A percentile compares a stretch with the other conserved stretches of the same genome.
These are phyloP conservation scores for Auanema sp. DNA, from an alignment of 2,888 invertebrate species.

Conservation along the genomic window DNA sequence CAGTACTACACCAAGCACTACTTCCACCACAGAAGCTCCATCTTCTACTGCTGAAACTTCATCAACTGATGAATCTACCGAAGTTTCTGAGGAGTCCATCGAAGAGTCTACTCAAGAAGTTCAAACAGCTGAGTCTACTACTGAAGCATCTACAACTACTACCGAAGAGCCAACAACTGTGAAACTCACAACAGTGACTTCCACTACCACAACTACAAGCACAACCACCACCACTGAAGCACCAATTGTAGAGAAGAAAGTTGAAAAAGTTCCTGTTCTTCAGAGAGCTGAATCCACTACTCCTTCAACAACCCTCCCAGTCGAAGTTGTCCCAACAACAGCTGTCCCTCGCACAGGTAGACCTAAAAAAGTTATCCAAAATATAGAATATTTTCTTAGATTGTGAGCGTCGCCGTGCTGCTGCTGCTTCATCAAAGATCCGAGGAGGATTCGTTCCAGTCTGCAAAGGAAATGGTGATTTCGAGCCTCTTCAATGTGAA, in stretches of 20 bases:
- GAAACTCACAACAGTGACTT: conserved; percentile 6
- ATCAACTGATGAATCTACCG: conserved; percentile 11
- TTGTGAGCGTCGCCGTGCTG: conserved; percentile 54
- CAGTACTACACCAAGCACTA: conserved; percentile 13
- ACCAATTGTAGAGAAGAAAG: not conserved
- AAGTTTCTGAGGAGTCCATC: conserved; percentile 9
- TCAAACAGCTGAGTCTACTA: conserved; percentile 25
- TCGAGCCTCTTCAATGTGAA: conserved; percentile 65
- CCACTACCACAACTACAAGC: conserved; percentile 10
- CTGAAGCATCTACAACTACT: conserved; percentile 16
- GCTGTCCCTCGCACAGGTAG: conserved; percentile 28
- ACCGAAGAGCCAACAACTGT: conserved; percentile 19
- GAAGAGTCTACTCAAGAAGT: conserved; percentile 21
- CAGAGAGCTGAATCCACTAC: conserved; percentile 24
- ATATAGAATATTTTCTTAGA: conserved; percentile 26
- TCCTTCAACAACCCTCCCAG: conserved; percentile 17
- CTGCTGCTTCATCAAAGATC: conserved; percentile 47
- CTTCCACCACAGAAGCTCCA: conserved; percentile 11
- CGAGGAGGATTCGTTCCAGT: conserved; percentile 66
- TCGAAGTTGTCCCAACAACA: conserved; percentile 3
- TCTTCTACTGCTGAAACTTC: conserved; percentile 20
- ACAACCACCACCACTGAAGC: conserved; percentile 18
- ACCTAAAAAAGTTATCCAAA: not conserved
- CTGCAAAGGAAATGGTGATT: conserved; percentile 65
- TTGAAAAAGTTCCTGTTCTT: conserved; percentile 17